These are phyloP conservation scores for Vidua macroura DNA, from an alignment of 2,113 vertebrate species.

Conservation along the genomic window DNA sequence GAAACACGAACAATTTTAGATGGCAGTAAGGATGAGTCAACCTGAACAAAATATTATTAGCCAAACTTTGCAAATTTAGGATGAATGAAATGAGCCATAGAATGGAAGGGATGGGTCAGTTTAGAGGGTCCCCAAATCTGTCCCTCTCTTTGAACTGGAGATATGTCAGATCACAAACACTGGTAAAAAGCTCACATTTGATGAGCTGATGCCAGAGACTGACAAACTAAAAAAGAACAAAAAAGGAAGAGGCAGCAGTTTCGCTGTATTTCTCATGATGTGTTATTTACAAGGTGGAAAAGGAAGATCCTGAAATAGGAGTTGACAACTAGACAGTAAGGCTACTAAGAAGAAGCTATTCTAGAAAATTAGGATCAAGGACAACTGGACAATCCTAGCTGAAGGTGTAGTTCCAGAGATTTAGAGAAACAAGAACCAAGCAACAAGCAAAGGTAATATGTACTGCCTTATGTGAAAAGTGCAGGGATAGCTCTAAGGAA, in stretches of 20 bases:
- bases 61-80: neutral
- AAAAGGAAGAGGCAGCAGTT: neutral
- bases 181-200: neutral
- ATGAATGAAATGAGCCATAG: neutral
- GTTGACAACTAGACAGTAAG: neutral
- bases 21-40: neutral
- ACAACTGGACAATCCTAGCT: neutral
- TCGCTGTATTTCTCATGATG: neutral
- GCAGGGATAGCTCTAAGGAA: neutral
- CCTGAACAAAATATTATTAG: neutral
- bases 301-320: neutral
- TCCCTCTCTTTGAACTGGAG: neutral
- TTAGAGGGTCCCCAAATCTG: neutral
- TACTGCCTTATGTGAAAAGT: neutral
- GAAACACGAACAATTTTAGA: neutral
- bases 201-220: neutral
- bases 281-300: neutral
- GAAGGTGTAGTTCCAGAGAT: neutral
- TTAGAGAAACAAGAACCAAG: neutral
- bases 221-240: neutral
- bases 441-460: neutral
- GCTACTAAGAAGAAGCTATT: neutral
- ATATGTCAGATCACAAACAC: neutral
- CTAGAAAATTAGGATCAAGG: neutral
- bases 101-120: neutral